These are phyloP conservation scores for Festucalex cinctus DNA, from an alignment of 2,113 vertebrate genomes.

Conservation along the genomic window DNA sequence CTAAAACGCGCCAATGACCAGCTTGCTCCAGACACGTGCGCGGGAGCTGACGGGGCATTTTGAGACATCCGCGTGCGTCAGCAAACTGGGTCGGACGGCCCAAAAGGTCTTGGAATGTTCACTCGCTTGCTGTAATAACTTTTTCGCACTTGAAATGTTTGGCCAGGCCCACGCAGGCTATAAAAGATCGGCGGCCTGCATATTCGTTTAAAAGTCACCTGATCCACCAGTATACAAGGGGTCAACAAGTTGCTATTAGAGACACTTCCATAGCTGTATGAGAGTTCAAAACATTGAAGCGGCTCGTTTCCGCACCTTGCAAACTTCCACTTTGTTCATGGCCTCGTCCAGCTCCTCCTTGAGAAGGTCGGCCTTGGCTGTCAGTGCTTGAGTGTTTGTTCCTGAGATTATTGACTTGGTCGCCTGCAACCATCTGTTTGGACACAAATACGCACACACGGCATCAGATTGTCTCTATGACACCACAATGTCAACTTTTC, in stretches of 20 bases:
- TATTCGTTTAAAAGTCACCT: background rate
- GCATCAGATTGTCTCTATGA: background rate
- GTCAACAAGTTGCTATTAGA: background rate
- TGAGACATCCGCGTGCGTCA: slow-evolving; percentile 24
- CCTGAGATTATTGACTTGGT: slow-evolving; percentile 93
- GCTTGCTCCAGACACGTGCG: slow-evolving; percentile 3
- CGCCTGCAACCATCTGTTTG: slow-evolving; percentile 89
- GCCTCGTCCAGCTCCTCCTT: slow-evolving; percentile 98
- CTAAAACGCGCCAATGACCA: slow-evolving; percentile 25
- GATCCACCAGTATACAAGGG: background rate
- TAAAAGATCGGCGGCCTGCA: background rate
- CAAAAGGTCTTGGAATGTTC: slow-evolving; percentile 17
- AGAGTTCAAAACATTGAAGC: background rate
- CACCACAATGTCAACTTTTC: background rate
- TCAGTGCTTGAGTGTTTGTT: slow-evolving; percentile 94
- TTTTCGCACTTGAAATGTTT: slow-evolving; percentile 7
- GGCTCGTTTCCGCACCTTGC: slow-evolving; percentile 78
- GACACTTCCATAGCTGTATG: background rate
- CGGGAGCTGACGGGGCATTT: slow-evolving; percentile 42
- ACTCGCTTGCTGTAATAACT: background rate
- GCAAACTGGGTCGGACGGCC: slow-evolving; percentile 28
- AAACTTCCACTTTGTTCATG: slow-evolving; percentile 96
- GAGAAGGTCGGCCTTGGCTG: slow-evolving; percentile 92
- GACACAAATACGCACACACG: background rate
- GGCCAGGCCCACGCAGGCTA: background rate